Percentiles rank a stretch among this genome's conserved stretches.
These are phyloP conservation scores for Chalcis sispes DNA, from an alignment of 2,888 invertebrate genomes.

Conservation along the genomic window DNA sequence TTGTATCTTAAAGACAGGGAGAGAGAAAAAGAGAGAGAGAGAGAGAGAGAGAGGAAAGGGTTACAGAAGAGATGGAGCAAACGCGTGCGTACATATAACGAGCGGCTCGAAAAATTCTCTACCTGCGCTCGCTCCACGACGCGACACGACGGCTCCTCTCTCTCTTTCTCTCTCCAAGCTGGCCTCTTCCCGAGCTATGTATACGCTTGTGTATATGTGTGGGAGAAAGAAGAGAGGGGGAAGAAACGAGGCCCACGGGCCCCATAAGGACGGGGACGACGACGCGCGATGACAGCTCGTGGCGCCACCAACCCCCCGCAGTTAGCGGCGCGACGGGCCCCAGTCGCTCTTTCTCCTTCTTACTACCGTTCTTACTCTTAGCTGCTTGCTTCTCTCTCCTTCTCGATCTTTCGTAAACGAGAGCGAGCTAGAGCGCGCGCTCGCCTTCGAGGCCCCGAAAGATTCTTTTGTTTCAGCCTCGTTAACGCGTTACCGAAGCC, in stretches of 20 bases:
- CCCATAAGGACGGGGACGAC: slow-evolving; percentile 50
- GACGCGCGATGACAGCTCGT: slow-evolving; percentile 76
- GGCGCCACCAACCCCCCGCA: slow-evolving; percentile 75
- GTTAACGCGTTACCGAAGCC: slow-evolving; percentile 75
- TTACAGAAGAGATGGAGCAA: slow-evolving; percentile 36
- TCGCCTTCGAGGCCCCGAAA: slow-evolving; percentile 56
- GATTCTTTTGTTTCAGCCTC: slow-evolving; percentile 75
- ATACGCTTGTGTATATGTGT: slow-evolving; percentile 32
- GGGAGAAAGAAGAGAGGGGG: no score
- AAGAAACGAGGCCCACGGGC: no score
- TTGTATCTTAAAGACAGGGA: slow-evolving; percentile 52
- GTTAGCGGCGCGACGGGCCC: slow-evolving; percentile 69
- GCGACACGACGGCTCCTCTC: slow-evolving; percentile 47
- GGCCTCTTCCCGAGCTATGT: not conserved
- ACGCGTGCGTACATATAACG: no score
- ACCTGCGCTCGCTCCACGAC: slow-evolving; percentile 33
- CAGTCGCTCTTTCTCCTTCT: not conserved
- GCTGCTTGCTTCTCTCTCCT: slow-evolving; percentile 3
- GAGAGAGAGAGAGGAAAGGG: slow-evolving; percentile 1
- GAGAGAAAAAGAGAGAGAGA: slow-evolving; percentile 30
- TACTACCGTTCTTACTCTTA: not conserved
- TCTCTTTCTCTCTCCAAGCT: not conserved
- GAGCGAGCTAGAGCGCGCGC: no score
- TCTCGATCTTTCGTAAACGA: slow-evolving; percentile 4
- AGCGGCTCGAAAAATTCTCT: slow-evolving; percentile 47